Evolutionary conservation across 1,140 invertebrate species (phyloP).

Genomic region (Stegodyphus dumicola): DNA sequence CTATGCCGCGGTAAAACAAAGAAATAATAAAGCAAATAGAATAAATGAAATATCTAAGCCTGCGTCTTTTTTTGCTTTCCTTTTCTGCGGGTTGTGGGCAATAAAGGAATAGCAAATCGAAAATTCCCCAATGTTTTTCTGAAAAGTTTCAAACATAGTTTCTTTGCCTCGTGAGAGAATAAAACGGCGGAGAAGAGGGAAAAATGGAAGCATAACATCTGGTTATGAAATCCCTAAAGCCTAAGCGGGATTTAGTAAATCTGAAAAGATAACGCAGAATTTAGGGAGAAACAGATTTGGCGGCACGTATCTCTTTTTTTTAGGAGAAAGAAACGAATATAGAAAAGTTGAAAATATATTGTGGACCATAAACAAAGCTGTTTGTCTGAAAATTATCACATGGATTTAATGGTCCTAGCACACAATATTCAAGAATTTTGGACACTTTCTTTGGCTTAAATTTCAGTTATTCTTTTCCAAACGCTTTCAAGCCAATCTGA

Average conservation of each 20-base stretch:
- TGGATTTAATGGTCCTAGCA: too few species aligned
- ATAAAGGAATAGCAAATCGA: slow-evolving; percentile 26
- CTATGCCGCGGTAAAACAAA: slow-evolving; percentile 26
- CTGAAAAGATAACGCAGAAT: slow-evolving; percentile 40
- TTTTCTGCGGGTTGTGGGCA: not conserved
- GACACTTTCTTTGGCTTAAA: too few species aligned
- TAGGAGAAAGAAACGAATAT: not conserved
- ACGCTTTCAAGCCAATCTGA: too few species aligned
- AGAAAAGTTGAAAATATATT: too few species aligned
- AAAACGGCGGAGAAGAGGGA: not conserved
- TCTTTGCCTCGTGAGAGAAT: not conserved
- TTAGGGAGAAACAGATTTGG: slow-evolving; percentile 38
- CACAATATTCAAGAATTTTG: too few species aligned
- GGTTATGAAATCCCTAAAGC: slow-evolving; percentile 55
- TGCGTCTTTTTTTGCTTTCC: not conserved
- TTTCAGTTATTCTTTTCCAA: too few species aligned
- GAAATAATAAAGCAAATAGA: slow-evolving; percentile 37
- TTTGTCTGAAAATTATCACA: too few species aligned
- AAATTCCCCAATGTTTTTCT: slow-evolving; percentile 43
- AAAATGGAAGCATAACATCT: slow-evolving; percentile 55
- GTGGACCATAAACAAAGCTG: too few species aligned
- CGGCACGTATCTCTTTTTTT: not conserved
- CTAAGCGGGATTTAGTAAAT: slow-evolving; percentile 46
- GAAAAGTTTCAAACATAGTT: slow-evolving; percentile 25
- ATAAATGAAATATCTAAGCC: slow-evolving; percentile 47